A percentile compares a stretch with the other conserved stretches of the same genome.
Evolutionary conservation across 2,113 vertebrate species (phyloP).

Genomic region (Mionectes macconnelli): DNA sequence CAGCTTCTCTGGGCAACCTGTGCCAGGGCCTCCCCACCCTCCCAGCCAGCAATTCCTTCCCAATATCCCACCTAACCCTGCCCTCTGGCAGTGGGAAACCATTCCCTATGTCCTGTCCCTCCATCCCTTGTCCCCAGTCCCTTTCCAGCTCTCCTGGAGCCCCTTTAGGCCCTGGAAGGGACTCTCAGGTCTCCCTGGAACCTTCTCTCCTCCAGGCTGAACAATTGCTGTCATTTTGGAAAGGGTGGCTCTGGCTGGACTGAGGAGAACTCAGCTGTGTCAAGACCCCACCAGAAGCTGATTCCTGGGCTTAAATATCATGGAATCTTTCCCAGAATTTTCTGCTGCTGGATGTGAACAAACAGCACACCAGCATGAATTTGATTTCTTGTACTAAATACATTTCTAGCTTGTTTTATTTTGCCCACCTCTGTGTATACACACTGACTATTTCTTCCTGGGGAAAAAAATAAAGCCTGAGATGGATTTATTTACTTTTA

Average conservation of each 20-base stretch:
- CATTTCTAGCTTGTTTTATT: neutral
- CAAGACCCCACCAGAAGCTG: neutral
- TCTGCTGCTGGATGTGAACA: neutral
- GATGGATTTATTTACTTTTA: neutral
- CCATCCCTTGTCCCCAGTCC: too few relatives aligned
- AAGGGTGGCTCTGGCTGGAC: neutral
- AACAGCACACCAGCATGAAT: neutral
- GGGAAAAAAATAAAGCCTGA: neutral
- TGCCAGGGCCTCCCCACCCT: accelerated
- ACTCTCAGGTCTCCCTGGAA: accelerated
- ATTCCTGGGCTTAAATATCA: neutral
- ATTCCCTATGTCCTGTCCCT: too few relatives aligned
- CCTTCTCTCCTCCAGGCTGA: neutral
- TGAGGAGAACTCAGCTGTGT: neutral
- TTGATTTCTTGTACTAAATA: neutral
- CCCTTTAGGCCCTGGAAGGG: too few relatives aligned
- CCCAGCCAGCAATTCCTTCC: too few relatives aligned
- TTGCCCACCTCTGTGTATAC: neutral
- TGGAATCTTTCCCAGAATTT: neutral
- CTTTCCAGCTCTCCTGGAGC: too few relatives aligned
- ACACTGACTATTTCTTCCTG: neutral
- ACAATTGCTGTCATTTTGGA: accelerated
- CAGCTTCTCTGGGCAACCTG: neutral
- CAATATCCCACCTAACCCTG: too few relatives aligned
- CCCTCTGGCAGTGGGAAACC: too few relatives aligned